These are phyloP conservation scores for Ceratina calcarata DNA, from an alignment of 1,140 invertebrate genomes.

Conservation along the genomic window DNA sequence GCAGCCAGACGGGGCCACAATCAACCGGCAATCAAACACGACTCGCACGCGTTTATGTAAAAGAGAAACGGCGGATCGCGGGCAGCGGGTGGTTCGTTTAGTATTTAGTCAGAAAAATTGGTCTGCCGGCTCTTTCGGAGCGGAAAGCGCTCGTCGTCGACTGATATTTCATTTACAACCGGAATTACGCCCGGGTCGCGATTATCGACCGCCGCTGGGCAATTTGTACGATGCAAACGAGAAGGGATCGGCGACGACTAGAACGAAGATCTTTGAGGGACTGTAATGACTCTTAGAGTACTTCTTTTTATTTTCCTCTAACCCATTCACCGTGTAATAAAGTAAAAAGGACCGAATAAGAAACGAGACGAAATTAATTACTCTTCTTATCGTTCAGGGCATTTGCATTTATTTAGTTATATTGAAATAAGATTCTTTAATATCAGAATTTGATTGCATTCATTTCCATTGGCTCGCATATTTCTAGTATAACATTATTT, in stretches of 20 bases:
- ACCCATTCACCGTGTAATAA: too few relatives aligned
- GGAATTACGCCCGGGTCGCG: neutral
- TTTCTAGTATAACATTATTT: too few relatives aligned
- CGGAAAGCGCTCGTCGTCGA: neutral
- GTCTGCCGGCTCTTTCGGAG: neutral
- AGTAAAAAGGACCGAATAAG: too few relatives aligned
- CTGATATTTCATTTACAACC: conserved; percentile 31
- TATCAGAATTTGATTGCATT: too few relatives aligned
- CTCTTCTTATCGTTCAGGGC: too few relatives aligned
- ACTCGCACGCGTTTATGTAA: neutral
- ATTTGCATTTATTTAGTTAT: too few relatives aligned
- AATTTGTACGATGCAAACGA: conserved; percentile 19
- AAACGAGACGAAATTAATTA: too few relatives aligned
- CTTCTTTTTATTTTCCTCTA: too few relatives aligned
- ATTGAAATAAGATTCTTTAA: too few relatives aligned
- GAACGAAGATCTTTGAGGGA: neutral
- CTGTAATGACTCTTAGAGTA: neutral
- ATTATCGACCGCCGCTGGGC: neutral
- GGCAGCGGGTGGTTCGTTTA: neutral
- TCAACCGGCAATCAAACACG: conserved; percentile 15
- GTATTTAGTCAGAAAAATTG: neutral
- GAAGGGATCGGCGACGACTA: neutral
- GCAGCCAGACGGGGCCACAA: conserved; percentile 2
- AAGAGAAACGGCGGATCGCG: neutral
- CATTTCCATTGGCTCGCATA: too few relatives aligned